Base-by-base conservation (phyloP, 2,888 invertebrate species). In the Dioctria linearis region DNA sequence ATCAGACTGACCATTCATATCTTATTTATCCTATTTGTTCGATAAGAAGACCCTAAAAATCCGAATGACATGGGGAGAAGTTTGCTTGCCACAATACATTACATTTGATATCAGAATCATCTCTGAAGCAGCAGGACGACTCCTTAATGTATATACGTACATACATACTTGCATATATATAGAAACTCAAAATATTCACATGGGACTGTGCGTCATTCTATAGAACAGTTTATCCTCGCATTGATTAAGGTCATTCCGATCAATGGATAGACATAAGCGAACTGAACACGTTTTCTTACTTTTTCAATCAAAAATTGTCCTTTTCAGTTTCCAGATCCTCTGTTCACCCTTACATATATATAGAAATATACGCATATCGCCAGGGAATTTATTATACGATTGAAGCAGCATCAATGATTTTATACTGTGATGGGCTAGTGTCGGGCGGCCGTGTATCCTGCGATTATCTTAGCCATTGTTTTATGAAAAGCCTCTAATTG, bases 221-320 rank as follows among this genome's bases (percentile, higher is more conserved):
- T 25, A 25, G 43, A 78, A 57, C 79, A 71, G 80, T 84, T 82
- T 84, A 83, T 83, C 81, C 81, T 82, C 84, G 76, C 84, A 85
- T 86, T 88, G 87, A 87, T 87, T 86, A 87, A 86, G 87, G 87
- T 87, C 85, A 86, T 86, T 86, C 61, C 54, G 69, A 81, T 78
- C 73, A 76, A 79, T 80, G 67, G 61, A n/a, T 5, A 9, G 54
- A 69, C 51, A 79, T 69, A 49, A 61, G 51, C 43, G 76, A 75
- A n/a, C 3, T 13, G 63, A 78, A 82, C 82, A 80, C 80, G 80
- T 81, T 80, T 82, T 82, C 69, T 43, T 81, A 82, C 80, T 82
- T 80, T 61, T 61, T 67, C 54, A 78, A 78, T 65, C 59, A 73
- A 73, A 73, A 73, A 73, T 40, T 73, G 59, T 59, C 59, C 57